Conservation (phyloP, 2,113 vertebrate species). For the Triplophysa rosa region DNA sequence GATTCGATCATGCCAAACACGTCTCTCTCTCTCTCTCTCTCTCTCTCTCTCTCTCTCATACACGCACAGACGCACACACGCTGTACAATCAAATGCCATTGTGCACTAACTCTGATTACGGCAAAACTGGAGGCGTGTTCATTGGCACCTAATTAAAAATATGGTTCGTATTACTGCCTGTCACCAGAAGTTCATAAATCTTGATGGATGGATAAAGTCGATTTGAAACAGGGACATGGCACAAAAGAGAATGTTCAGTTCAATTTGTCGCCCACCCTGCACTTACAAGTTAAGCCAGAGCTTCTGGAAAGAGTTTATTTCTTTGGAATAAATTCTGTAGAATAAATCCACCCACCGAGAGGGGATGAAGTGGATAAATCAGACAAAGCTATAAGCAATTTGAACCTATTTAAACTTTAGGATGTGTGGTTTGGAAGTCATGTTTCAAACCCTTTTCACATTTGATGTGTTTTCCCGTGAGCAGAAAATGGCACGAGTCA, state of each 20-base stretch:
- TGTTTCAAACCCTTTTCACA: background rate
- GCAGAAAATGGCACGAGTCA: background rate
- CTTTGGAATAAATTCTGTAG: conserved; percentile 35
- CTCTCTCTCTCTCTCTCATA: conserved; percentile 10
- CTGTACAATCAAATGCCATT: conserved; percentile 43
- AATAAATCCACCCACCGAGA: conserved; percentile 22
- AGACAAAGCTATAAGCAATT: background rate
- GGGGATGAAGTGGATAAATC: conserved; percentile 8
- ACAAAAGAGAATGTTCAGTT: conserved; percentile 65
- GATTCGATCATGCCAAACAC: conserved; percentile 51
- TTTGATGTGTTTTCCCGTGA: background rate
- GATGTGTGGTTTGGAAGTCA: conserved; percentile 11
- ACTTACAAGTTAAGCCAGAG: conserved; percentile 60
- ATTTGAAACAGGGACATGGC: conserved; percentile 57
- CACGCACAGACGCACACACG: background rate
- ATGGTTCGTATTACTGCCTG: conserved; percentile 64
- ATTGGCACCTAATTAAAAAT: conserved; percentile 63
- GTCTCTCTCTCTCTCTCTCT: conserved; percentile 1
- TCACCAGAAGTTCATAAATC: conserved; percentile 74
- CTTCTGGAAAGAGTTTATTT: conserved; percentile 60
- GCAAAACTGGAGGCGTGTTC: conserved; percentile 32
- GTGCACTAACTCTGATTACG: conserved; percentile 62
- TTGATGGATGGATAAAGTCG: conserved; percentile 54
- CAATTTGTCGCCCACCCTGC: conserved; percentile 62
- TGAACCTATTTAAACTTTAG: conserved; percentile 21